Evolutionary conservation across 2,113 vertebrate genomes (phyloP).

Genomic region (Plecturocebus donacophilus): DNA sequence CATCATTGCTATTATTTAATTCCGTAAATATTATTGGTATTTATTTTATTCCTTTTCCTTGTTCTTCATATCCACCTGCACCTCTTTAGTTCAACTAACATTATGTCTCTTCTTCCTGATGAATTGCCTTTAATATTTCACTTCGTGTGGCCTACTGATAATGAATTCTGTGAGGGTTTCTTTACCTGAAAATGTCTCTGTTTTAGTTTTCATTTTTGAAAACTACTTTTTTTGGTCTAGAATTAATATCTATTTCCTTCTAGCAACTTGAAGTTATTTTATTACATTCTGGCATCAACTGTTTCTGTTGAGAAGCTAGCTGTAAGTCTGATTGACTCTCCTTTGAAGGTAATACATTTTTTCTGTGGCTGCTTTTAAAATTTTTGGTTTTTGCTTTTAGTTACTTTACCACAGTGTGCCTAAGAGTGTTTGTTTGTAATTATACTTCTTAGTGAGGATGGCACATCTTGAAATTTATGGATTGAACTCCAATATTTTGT

Average conservation of each 20-base stretch:
- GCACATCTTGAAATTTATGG: neutral
- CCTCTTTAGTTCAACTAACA: neutral
- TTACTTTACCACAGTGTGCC: neutral
- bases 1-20: neutral
- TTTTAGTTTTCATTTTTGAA: neutral
- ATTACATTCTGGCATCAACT: neutral
- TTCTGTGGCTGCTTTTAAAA: neutral
- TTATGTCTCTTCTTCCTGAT: neutral
- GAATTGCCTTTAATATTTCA: neutral
- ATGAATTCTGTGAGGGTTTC: constrained; percentile 23
- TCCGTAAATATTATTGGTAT: neutral
- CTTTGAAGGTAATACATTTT: neutral
- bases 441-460: neutral
- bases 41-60: neutral
- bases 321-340: neutral
- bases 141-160: neutral
- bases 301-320: neutral
- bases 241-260: constrained; percentile 22
- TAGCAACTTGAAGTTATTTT: neutral
- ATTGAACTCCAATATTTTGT: neutral
- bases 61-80: neutral
- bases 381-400: neutral
- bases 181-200: neutral
- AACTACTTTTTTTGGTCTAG: neutral
- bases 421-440: neutral